Base-by-base conservation (phyloP, 2,888 invertebrate species). In the Caenorhabditis angaria region DNA sequence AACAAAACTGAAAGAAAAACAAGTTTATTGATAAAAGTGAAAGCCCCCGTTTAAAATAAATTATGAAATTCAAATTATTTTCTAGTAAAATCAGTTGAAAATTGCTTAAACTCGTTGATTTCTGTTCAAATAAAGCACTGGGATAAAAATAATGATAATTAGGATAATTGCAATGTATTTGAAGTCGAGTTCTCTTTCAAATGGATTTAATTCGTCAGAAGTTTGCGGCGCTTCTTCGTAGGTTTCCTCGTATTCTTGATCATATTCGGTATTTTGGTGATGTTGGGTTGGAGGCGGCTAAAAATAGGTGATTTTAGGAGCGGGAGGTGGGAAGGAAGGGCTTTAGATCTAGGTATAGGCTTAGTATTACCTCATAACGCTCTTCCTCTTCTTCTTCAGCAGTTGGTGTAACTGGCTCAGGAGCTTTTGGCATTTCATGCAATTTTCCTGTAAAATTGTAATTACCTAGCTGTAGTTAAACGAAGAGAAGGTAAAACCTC, bases 181-280 rank as follows among this genome's bases (percentile, higher is more conserved):
- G 14, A 41, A 41, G 41, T 41, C 41, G 41, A 41, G 41, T 41
- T 41, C 41, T 14, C 41, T 41, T 41, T 41, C 41, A 41, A 41
- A 41, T 14, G 41, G 41, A 14, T 41, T 41, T 6, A 18, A 14
- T 41, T 41, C 41, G 3, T 41, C 41, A 18, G 10, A 3, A 12
- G 32, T 32, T 41, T 12, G 14, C 18, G 41, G 41, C 8, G 18
- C 41, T 14, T 41, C 41, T 14, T 41, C 41, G 41, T 12, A 41
- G 18, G 14, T 41, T 18, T 41, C 41, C 14, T 41, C 41, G 18
- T 41, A 41, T 14, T 41, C 41, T 41, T 41, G 41, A 3, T 41
- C 41, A 14, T 41, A 18, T 18, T 32, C 6, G 32, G 32, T 32
- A 8, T 32, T 5, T 8, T 41, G 41, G n/a, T n/a, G n/a, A n/a